Evolutionary conservation across 1,140 invertebrate species (phyloP).

Genomic region (Coboldia fuscipes): DNA sequence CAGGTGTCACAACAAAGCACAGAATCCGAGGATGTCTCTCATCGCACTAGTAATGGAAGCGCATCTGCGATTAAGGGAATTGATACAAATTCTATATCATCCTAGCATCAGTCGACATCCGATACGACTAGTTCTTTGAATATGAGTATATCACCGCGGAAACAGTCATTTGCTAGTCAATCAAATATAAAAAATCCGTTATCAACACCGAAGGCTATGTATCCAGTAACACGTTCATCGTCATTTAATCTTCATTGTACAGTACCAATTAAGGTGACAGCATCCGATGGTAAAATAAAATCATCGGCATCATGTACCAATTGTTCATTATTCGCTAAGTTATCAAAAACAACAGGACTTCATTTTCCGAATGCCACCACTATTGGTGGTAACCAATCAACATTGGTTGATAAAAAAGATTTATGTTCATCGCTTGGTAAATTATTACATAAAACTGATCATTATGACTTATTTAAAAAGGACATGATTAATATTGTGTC

Average conservation of each 20-base stretch:
- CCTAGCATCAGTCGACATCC: neutral
- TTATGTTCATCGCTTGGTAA: neutral
- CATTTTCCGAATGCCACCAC: too few species aligned
- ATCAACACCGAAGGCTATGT: neutral
- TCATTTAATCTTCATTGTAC: neutral
- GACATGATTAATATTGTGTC: neutral
- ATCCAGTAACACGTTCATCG: neutral
- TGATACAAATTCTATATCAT: neutral
- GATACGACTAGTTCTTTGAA: neutral
- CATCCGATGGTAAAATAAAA: neutral
- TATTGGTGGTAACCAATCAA: too few species aligned
- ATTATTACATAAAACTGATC: neutral
- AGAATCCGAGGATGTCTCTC: conserved; percentile 1
- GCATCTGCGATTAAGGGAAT: neutral
- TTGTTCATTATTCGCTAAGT: neutral
- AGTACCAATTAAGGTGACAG: neutral
- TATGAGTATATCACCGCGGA: neutral
- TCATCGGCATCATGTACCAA: neutral
- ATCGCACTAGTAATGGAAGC: neutral
- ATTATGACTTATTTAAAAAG: neutral
- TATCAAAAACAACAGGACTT: neutral
- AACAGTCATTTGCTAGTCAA: neutral
- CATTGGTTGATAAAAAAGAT: neutral
- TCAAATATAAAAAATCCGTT: neutral
- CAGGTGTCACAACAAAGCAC: neutral